These are phyloP conservation scores for Chalcosyrphus nemorum DNA, from an alignment of 2,888 invertebrate species.

Conservation along the genomic window DNA sequence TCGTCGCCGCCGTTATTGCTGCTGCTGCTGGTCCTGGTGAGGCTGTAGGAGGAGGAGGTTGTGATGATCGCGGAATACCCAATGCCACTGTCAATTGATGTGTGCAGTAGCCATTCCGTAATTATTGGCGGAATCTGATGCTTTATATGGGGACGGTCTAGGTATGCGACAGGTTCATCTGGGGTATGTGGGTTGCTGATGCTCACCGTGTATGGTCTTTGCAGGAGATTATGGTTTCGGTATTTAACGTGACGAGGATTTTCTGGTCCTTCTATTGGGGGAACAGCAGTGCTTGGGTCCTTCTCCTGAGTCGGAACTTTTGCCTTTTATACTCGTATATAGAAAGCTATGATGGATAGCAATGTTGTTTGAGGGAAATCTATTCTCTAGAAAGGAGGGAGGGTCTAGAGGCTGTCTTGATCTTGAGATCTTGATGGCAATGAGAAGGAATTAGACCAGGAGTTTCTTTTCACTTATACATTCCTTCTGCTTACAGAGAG, in stretches of 20 bases:
- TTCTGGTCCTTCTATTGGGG: conserved; percentile 14
- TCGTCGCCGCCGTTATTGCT: conserved; percentile 37
- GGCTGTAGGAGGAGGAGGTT: conserved; percentile 56
- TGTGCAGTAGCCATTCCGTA: conserved; percentile 28
- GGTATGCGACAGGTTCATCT: conserved; percentile 39
- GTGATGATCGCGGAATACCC: conserved; percentile 46
- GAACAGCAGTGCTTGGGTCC: too few relatives aligned
- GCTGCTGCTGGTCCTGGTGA: conserved; percentile 36
- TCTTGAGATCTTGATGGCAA: too few relatives aligned
- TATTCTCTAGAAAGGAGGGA: too few relatives aligned
- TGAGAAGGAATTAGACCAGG: too few relatives aligned
- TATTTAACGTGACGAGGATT: conserved; percentile 40
- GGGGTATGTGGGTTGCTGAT: conserved; percentile 59
- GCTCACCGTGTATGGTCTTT: conserved; percentile 3
- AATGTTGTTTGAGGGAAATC: too few relatives aligned
- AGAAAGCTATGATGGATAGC: too few relatives aligned
- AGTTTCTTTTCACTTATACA: too few relatives aligned
- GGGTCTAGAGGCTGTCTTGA: too few relatives aligned
- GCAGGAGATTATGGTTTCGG: conserved; percentile 43
- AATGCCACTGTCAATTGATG: conserved; percentile 62
- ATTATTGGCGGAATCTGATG: conserved; percentile 62
- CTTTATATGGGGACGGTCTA: conserved; percentile 34
- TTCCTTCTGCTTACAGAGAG: too few relatives aligned
- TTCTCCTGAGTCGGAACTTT: too few relatives aligned
- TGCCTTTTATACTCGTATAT: too few relatives aligned